phyloP scores from a whole-genome alignment of 2,113 vertebrate genomes.

The Carettochelys insculpta region DNA sequence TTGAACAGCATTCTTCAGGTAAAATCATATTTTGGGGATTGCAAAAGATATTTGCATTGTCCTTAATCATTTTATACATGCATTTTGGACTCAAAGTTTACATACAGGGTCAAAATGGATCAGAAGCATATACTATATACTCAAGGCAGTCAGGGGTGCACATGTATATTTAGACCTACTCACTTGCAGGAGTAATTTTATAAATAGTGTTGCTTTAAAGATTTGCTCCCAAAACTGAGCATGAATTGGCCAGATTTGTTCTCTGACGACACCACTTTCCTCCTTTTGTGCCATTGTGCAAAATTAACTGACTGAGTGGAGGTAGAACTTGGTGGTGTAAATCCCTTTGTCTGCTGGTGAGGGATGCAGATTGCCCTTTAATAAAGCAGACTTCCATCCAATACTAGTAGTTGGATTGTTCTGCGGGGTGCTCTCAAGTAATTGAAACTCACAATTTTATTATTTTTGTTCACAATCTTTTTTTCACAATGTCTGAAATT shows the following conservation, averaged over 20 bases:
- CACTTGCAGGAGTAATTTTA: not conserved
- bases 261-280: not conserved
- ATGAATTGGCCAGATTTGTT: not conserved
- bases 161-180: not conserved
- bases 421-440: not conserved
- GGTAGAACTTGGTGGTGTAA: not conserved
- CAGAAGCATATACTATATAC: not conserved
- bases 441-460: not conserved
- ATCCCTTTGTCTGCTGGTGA: not conserved
- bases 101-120: not conserved
- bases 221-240: not conserved
- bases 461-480: no score
- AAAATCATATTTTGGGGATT: slow-evolving; percentile 10
- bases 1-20: slow-evolving; percentile 98
- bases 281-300: not conserved
- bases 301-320: not conserved
- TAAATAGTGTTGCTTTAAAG: not conserved
- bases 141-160: not conserved
- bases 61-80: not conserved
- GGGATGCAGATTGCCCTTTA: not conserved
- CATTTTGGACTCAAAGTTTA: not conserved
- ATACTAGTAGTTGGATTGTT: not conserved
- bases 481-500: not conserved
- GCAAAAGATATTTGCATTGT: accelerated
- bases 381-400: not conserved